Conservation (phyloP, 2,797 vertebrate genomes). For the Labroides dimidiatus region DNA sequence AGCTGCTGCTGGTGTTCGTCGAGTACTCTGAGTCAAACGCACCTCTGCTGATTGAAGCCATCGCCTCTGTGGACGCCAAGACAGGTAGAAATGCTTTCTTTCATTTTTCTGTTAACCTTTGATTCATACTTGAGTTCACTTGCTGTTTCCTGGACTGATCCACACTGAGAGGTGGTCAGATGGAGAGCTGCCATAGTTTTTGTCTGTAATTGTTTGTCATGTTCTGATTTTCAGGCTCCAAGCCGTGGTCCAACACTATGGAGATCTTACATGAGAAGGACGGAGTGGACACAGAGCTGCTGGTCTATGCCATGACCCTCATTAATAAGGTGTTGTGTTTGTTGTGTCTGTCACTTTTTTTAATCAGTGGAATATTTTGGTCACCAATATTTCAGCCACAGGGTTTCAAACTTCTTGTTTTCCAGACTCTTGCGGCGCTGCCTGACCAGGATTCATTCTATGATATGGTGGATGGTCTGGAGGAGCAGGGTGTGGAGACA, state of each 20-base stretch:
- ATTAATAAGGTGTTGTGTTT: constrained; percentile 91
- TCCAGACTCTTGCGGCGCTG: constrained; percentile 89
- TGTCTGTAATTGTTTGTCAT: not conserved
- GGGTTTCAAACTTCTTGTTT: not conserved
- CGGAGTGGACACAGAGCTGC: constrained; percentile 93
- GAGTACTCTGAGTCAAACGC: constrained; percentile 94
- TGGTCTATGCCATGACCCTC: constrained; percentile 95
- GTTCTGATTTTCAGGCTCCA: constrained; percentile 82
- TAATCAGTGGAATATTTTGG: no score
- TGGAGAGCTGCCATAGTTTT: constrained; percentile 3
- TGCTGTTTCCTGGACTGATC: not conserved
- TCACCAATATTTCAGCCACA: no score
- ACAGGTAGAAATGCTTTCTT: constrained; percentile 79
- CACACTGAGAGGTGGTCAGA: not conserved
- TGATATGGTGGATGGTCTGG: constrained; percentile 93
- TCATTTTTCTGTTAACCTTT: no score
- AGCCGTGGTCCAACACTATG: constrained; percentile 92
- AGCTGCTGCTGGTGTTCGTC: constrained; percentile 95
- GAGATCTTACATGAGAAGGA: constrained; percentile 97
- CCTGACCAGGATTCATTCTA: constrained; percentile 98
- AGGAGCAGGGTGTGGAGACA: constrained; percentile 92
- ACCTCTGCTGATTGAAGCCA: constrained; percentile 87
- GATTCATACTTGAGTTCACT: not conserved
- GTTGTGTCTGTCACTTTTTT: not conserved
- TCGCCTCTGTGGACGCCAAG: constrained; percentile 86